Percentiles rank a stretch among this genome's conserved stretches.
These are phyloP conservation scores for Vireo griseus DNA, from an alignment of 2,797 vertebrate genomes.

Conservation along the genomic window DNA sequence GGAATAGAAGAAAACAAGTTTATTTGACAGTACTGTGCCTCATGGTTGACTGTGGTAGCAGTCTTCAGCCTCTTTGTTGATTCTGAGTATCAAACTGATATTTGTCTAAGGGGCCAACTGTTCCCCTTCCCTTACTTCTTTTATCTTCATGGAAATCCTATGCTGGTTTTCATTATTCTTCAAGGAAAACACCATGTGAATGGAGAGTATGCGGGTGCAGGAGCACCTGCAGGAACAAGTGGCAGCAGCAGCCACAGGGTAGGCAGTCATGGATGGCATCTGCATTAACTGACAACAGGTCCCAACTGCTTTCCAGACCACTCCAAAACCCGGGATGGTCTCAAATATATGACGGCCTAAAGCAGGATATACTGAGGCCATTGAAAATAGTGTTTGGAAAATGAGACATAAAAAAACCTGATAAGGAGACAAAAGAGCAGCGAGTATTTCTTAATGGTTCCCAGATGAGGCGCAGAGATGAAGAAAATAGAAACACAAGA, in stretches of 20 bases:
- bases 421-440: neutral
- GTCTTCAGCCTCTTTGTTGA: neutral
- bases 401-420: neutral
- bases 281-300: neutral
- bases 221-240: neutral
- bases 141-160: neutral
- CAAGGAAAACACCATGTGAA: neutral
- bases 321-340: neutral
- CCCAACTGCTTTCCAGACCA: neutral
- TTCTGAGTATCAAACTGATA: neutral
- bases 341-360: neutral
- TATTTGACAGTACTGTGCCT: neutral
- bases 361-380: neutral
- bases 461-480: neutral
- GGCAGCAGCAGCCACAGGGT: accelerated
- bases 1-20: neutral
- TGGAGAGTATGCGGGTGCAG: neutral
- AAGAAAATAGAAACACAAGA: neutral
- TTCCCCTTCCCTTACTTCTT: neutral
- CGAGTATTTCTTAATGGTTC: neutral
- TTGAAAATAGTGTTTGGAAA: neutral
- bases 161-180: neutral
- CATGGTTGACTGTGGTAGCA: neutral
- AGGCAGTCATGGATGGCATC: neutral
- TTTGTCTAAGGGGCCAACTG: neutral